Evolutionary conservation across 2,888 invertebrate species (phyloP).

Genomic region (Drosophila nigricruria): DNA sequence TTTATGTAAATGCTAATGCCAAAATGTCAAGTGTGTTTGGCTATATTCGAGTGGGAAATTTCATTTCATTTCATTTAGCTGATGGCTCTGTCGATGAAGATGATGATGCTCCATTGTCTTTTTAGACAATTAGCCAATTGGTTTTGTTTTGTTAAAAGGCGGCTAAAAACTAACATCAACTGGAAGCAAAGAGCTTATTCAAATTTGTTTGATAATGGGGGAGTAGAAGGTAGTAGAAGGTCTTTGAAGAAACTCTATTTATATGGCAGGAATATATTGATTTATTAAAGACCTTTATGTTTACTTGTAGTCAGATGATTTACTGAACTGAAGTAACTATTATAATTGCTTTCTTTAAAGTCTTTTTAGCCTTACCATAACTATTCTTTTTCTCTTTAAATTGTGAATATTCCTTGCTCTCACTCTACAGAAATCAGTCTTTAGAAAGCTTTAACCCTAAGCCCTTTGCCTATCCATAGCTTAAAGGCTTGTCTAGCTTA

Average conservation of each 20-base stretch:
- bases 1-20: slow-evolving; percentile 76
- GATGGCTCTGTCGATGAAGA: slow-evolving; percentile 26
- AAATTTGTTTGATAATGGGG: background rate
- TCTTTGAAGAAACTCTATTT: too few relatives aligned
- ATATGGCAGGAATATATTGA: too few relatives aligned
- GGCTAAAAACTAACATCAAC: background rate
- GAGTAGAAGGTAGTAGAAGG: background rate
- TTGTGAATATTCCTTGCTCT: background rate
- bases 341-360: too few relatives aligned
- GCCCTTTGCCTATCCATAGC: background rate
- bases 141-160: slow-evolving; percentile 2
- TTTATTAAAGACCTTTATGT: too few relatives aligned
- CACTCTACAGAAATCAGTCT: too few relatives aligned
- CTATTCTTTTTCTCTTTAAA: too few relatives aligned
- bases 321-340: too few relatives aligned
- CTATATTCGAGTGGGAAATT: slow-evolving; percentile 49
- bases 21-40: slow-evolving; percentile 70
- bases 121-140: slow-evolving; percentile 28
- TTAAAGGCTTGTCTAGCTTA: background rate
- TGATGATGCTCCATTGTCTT: slow-evolving; percentile 16
- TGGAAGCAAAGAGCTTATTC: background rate
- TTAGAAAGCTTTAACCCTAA: background rate
- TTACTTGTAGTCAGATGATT: too few relatives aligned
- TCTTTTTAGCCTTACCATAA: too few relatives aligned
- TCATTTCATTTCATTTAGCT: slow-evolving; percentile 52